phyloP scores from a whole-genome alignment of 1,140 invertebrate species.

The Drosophila pseudoobscura region DNA sequence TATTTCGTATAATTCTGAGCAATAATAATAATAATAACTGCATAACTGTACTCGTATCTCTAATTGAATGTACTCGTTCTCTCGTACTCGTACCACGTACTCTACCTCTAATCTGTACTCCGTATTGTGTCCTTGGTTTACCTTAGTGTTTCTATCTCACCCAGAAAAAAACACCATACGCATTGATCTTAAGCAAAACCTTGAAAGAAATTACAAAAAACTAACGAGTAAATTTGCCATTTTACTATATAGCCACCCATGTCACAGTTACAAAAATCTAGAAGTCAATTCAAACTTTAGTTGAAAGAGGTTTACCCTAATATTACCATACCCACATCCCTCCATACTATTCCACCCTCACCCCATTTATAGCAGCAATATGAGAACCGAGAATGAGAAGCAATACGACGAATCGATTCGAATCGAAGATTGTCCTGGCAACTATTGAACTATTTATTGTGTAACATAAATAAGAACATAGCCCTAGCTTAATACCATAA shows the following conservation, averaged over 20 bases:
- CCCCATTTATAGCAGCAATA: slow-evolving; percentile 53
- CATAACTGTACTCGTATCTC: slow-evolving; percentile 49
- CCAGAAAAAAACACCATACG: slow-evolving; percentile 41
- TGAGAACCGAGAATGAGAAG: slow-evolving; percentile 8
- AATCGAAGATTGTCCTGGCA: slow-evolving; percentile 30
- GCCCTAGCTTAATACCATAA: slow-evolving; percentile 34
- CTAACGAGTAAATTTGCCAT: slow-evolving; percentile 25
- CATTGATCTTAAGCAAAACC: slow-evolving; percentile 46
- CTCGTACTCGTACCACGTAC: slow-evolving; percentile 54
- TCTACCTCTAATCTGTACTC: slow-evolving; percentile 23
- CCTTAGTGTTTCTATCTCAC: slow-evolving; percentile 67
- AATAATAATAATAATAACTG: slow-evolving; percentile 54
- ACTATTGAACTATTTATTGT: slow-evolving; percentile 46
- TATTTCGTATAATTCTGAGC: slow-evolving; percentile 74
- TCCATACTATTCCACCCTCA: not conserved
- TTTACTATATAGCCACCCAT: not conserved
- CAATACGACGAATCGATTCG: not conserved
- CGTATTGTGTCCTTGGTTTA: slow-evolving; percentile 67
- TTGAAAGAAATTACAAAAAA: slow-evolving; percentile 40
- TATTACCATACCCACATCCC: slow-evolving; percentile 19
- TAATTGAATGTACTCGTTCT: slow-evolving; percentile 55
- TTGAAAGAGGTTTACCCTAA: slow-evolving; percentile 32
- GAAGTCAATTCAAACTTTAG: slow-evolving; percentile 39
- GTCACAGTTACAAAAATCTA: slow-evolving; percentile 16
- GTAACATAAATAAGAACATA: slow-evolving; percentile 51